Percentiles rank a stretch among this genome's conserved stretches.
Evolutionary conservation across 2,888 invertebrate species (phyloP).

Genomic region (Patella depressa): DNA sequence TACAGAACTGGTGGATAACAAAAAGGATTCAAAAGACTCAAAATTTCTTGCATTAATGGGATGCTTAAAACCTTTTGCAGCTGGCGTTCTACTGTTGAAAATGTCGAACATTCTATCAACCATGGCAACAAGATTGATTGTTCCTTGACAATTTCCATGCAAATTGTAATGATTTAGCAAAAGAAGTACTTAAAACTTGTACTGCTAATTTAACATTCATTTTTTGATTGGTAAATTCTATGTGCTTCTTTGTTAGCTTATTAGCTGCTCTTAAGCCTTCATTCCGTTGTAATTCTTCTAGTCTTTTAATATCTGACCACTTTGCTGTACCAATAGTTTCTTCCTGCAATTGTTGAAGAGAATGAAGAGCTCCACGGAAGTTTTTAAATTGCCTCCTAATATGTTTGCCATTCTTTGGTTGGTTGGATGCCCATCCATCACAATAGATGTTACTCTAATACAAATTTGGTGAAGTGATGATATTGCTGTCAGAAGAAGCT

Average conservation of each 20-base stretch:
- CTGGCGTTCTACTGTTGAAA: conserved; percentile 10
- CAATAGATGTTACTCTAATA: background rate
- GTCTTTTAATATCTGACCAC: conserved; percentile 6
- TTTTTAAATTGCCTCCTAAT: conserved; percentile 17
- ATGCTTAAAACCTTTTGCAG: conserved; percentile 15
- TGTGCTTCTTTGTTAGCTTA: conserved; percentile 14
- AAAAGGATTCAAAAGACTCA: background rate
- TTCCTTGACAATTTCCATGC: background rate
- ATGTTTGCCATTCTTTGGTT: conserved; percentile 17
- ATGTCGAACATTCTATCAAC: conserved; percentile 16
- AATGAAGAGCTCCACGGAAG: conserved; percentile 1
- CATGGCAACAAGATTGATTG: background rate
- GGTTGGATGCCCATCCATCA: conserved; percentile 4
- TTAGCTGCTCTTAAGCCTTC: conserved; percentile 17
- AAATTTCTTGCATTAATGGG: conserved; percentile 12
- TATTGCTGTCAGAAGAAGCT: background rate
- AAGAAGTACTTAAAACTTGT: conserved; percentile 9
- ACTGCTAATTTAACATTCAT: conserved; percentile 10
- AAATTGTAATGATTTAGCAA: conserved; percentile 19
- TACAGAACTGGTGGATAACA: background rate
- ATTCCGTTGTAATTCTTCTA: conserved; percentile 5
- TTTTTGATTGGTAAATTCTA: background rate
- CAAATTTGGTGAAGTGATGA: background rate
- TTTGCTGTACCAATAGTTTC: background rate
- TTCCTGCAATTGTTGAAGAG: background rate